Conservation (phyloP, 2,888 invertebrate species). For the Sepioteuthis lessoniana region DNA sequence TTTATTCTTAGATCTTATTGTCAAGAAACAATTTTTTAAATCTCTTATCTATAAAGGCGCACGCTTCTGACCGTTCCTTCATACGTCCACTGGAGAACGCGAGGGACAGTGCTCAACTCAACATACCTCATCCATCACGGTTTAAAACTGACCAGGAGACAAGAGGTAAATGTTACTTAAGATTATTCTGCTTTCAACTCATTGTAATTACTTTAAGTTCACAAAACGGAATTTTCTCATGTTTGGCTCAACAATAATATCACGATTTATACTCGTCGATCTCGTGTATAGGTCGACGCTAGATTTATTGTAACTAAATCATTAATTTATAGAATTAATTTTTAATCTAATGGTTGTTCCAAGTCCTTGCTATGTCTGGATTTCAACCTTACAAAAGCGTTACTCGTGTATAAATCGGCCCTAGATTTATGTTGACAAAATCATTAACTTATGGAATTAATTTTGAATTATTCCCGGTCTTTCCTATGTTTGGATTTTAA, state of each 20-base stretch:
- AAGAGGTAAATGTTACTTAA: not conserved
- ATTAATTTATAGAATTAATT: too few species aligned
- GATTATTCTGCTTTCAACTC: not conserved
- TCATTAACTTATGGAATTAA: too few species aligned
- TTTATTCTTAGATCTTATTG: not conserved
- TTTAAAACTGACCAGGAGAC: not conserved
- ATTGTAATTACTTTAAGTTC: not conserved
- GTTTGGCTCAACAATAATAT: not conserved
- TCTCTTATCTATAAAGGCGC: not conserved
- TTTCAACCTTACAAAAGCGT: too few species aligned
- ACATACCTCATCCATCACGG: not conserved
- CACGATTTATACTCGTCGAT: not conserved
- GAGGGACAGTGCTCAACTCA: not conserved
- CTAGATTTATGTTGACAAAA: too few species aligned
- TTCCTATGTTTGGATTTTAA: too few species aligned
- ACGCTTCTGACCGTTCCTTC: not conserved
- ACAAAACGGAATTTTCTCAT: not conserved
- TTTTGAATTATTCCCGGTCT: too few species aligned
- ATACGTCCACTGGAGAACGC: not conserved
- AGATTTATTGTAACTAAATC: too few species aligned
- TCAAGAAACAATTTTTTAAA: not conserved
- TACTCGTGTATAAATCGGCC: too few species aligned
- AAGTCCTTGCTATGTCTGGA: too few species aligned
- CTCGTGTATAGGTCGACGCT: too few species aligned
- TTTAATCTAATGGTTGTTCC: too few species aligned